A percentile compares a stretch with the other conserved stretches of the same genome.
phyloP scores from a whole-genome alignment of 2,797 vertebrate species.

The Halcyon smyrnensis region DNA sequence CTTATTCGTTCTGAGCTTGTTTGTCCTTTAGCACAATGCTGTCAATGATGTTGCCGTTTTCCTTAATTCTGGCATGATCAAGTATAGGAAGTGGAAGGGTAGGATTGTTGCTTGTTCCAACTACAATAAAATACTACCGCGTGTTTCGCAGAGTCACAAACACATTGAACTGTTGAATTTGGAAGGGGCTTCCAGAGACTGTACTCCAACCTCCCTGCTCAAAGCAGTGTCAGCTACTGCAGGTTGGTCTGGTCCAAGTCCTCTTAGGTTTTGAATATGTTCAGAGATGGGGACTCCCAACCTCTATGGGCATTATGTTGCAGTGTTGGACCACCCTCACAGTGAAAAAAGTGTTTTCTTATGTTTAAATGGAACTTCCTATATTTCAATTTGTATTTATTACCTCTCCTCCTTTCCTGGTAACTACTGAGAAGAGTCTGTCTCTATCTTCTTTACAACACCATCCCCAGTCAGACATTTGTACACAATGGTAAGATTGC shows the following conservation, averaged over 20 bases:
- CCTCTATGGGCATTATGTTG: background rate
- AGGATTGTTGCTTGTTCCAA: background rate
- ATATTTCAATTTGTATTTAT: background rate
- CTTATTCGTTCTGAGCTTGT: slow-evolving; percentile 33
- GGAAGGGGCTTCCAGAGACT: background rate
- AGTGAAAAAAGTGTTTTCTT: background rate
- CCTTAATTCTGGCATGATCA: background rate
- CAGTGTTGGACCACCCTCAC: background rate
- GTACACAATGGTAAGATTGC: background rate
- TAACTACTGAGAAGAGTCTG: background rate
- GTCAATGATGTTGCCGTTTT: background rate
- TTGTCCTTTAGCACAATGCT: slow-evolving; percentile 11
- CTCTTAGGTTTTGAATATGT: background rate
- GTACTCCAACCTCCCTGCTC: background rate
- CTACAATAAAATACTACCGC: background rate
- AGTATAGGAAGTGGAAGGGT: background rate
- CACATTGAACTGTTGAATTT: background rate
- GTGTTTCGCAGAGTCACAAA: slow-evolving; percentile 11
- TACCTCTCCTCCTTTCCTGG: background rate
- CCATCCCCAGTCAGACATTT: background rate
- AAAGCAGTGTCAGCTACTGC: background rate
- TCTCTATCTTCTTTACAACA: background rate
- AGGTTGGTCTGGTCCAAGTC: background rate
- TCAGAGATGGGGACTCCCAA: background rate
- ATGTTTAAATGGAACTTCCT: background rate